Evolutionary conservation across 2,113 vertebrate genomes (phyloP).

Genomic region (Stegastes partitus): DNA sequence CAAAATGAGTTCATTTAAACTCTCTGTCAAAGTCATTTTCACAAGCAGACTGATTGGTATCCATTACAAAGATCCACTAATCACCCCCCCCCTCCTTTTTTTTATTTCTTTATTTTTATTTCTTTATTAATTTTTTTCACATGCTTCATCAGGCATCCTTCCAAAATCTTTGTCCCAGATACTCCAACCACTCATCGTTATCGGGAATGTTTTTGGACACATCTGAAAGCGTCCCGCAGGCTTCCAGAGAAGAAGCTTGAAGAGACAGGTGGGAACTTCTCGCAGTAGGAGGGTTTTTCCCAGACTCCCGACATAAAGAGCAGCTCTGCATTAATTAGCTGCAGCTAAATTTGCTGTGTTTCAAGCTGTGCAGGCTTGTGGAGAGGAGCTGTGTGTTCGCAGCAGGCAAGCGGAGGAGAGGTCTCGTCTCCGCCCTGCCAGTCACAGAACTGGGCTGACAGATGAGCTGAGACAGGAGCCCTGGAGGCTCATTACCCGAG

Average conservation of each 20-base stretch:
- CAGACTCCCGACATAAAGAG: constrained; percentile 41
- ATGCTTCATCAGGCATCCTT: not conserved
- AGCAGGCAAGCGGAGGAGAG: constrained; percentile 22
- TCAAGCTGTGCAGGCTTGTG: constrained; percentile 29
- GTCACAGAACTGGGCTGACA: constrained; percentile 59
- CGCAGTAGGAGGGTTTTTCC: constrained; percentile 26
- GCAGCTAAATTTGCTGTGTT: constrained; percentile 41
- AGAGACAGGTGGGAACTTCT: constrained; percentile 34
- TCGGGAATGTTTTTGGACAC: constrained; percentile 13
- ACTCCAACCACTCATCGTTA: constrained; percentile 20
- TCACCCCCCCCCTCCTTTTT: no score
- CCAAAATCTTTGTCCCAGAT: constrained; percentile 2
- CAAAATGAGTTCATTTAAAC: constrained; percentile 55
- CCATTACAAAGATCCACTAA: constrained; percentile 44
- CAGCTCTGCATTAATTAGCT: constrained; percentile 62
- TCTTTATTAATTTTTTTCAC: no score
- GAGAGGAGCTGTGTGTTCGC: constrained; percentile 35
- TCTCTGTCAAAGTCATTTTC: constrained; percentile 61
- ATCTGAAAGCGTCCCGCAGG: constrained; percentile 9
- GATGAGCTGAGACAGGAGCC: constrained; percentile 44
- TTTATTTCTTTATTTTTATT: not conserved
- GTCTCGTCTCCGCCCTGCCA: constrained; percentile 46
- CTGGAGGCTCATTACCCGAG: constrained; percentile 62
- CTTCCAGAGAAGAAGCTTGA: constrained; percentile 6
- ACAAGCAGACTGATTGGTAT: constrained; percentile 21